Conservation (phyloP, 2,888 invertebrate genomes). For the Malacosoma neustria region DNA sequence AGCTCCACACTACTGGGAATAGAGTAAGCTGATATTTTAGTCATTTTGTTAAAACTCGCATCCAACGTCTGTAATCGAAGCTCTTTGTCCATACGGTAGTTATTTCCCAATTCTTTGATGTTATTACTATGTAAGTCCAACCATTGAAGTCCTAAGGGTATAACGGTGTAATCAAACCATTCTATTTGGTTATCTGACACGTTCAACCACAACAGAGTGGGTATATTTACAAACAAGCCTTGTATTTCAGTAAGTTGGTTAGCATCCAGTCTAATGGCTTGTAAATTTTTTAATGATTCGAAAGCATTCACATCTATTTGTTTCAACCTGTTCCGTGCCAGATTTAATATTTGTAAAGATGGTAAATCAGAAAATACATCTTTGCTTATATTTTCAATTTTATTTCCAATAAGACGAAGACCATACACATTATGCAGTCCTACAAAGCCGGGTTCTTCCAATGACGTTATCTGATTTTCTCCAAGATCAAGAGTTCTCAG, state of each 20-base stretch:
- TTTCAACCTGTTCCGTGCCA: constrained; percentile 89
- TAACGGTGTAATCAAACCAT: constrained; percentile 90
- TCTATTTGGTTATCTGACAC: constrained; percentile 92
- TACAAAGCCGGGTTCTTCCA: constrained; percentile 88
- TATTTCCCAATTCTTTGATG: constrained; percentile 85
- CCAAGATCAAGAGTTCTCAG: constrained; percentile 92
- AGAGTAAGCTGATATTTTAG: constrained; percentile 82
- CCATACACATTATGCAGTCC: constrained; percentile 91
- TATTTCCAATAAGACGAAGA: constrained; percentile 91
- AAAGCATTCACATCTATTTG: constrained; percentile 88
- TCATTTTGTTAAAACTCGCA: constrained; percentile 92
- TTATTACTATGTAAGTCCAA: constrained; percentile 92
- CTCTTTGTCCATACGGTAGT: constrained; percentile 80
- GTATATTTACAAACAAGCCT: constrained; percentile 88
- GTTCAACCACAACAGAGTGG: constrained; percentile 90
- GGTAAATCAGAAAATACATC: constrained; percentile 86
- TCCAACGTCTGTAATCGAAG: constrained; percentile 88
- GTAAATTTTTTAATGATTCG: constrained; percentile 84
- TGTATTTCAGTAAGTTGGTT: constrained; percentile 89
- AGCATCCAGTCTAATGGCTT: constrained; percentile 90
- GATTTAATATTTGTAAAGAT: constrained; percentile 88
- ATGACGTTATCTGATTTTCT: constrained; percentile 88
- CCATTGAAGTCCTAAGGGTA: constrained; percentile 89
- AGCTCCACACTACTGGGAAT: constrained; percentile 90
- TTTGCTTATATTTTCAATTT: constrained; percentile 86